Base-by-base conservation (phyloP, 2,888 invertebrate genomes). In the Platycheirus albimanus region DNA sequence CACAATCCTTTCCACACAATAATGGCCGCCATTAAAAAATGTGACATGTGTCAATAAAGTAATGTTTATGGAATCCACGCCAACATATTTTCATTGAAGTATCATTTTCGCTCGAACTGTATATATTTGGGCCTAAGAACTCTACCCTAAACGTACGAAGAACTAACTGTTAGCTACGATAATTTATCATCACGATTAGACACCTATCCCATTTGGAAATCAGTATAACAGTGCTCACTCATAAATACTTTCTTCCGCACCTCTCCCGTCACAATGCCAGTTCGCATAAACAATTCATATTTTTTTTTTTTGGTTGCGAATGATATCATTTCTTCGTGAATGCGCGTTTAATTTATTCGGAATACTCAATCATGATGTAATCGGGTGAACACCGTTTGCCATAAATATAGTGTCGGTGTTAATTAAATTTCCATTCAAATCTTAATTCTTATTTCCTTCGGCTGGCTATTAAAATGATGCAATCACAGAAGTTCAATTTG, bases 361-460 rank as follows among this genome's bases (percentile, higher is more conserved):
- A 77, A 77, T 64, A 61, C 15, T 47, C 58, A 67, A 71, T 77
- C 33, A 52, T 81, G 81, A 81, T 77, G 71, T 81, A 77, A 81
- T 77, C 28, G 41, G 7, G 24, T 41, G 41, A 71, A 72, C 66
- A 77, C 77, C 81, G 71, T 67, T 81, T 49, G 66, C 45, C 52
- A 76, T 67, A 15, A 33, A 8, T 33, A 24, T 45, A 17, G 33
- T 30, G 38, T 43, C n/a, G 47, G 33, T 63, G 45, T 36, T 66
- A 47, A 66, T 43, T 63, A 36, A 43, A 10, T 54, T 11, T 43
- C 10, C 17, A 52, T 51, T 41, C 28, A 10, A 33, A 20, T 8
- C 24, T 24, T 24, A 24, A 4, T 24, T 24, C 6, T 24, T 24
- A 24, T 24, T 24, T 24, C 24, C 3, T 24, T 24, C 3, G 24